These are phyloP conservation scores for Papilio machaon DNA, from an alignment of 1,140 invertebrate species.

Conservation along the genomic window DNA sequence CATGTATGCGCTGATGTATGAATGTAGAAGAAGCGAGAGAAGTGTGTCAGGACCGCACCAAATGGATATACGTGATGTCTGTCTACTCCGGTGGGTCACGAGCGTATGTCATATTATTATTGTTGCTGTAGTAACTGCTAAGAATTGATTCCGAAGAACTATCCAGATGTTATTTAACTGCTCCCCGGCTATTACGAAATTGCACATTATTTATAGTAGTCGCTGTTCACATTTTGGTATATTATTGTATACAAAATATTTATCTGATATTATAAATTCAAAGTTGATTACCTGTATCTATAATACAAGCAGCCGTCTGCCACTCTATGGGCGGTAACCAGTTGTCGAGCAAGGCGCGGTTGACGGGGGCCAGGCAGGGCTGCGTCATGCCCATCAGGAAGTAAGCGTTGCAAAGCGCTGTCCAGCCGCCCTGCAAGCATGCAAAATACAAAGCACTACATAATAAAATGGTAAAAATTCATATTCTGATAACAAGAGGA, in stretches of 20 bases:
- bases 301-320: conserved; percentile 50
- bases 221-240: not conserved
- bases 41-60: too few species aligned
- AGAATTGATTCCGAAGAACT: not conserved
- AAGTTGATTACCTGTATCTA: conserved; percentile 55
- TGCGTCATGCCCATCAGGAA: conserved; percentile 70
- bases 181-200: not conserved
- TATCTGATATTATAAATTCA: not conserved
- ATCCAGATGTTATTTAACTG: not conserved
- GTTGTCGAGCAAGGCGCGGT: conserved; percentile 53
- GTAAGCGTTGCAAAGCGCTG: conserved; percentile 63
- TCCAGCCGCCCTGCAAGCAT: conserved; percentile 66
- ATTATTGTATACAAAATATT: not conserved
- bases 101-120: too few species aligned
- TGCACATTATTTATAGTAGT: not conserved
- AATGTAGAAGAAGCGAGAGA: too few species aligned
- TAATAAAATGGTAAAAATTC: not conserved
- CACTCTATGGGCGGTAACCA: conserved; percentile 68
- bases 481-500: too few species aligned
- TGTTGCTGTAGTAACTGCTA: too few species aligned
- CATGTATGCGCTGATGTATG: too few species aligned
- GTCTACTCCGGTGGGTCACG: too few species aligned
- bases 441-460: conserved; percentile 26
- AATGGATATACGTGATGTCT: too few species aligned
- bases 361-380: conserved; percentile 58